Base-by-base conservation (phyloP, 2,113 vertebrate species). In the Pycnonotus jocosus region DNA sequence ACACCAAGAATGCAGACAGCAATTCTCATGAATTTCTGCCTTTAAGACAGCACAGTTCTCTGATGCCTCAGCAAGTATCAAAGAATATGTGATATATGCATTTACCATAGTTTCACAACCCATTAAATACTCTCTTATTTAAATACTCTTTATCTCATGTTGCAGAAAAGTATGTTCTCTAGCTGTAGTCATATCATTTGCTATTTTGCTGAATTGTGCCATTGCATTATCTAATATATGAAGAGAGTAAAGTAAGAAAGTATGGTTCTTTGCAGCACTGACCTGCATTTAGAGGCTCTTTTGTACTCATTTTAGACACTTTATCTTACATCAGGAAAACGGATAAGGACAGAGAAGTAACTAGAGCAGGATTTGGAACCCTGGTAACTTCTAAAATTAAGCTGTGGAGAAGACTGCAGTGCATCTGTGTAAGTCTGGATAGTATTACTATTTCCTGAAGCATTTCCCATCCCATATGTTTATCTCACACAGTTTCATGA, bases 21-120 rank as follows among this genome's bases (percentile, higher is more conserved):
- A 13, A 85, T 86, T 96, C 83, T 64, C 31, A 31, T 78, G 64
- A 82, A 95, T 88, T 96, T 96, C 53, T 94, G 69, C 88, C 88
- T 96, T 82, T 87, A 94, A 94, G 73, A 95, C 16, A 81, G 21
- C 24, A 47, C 15, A 51, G 12, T 33, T 70, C 64, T 78, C 48
- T 86, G 68, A 94, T 54, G 74, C 81, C 82, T 94, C 77, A 95
- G 44, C 61, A 93, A 92, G 42, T 65, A 77, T 47, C 44, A 93
- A 88, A 86, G 45, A 62, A 50, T 58, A 90, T 37, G 11, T 15
- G 88, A 86, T 58, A 73, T 37, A 72, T n/a, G 35, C 12, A 40
- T 81, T 82, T 94, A 72, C 62, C 45, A 76, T 42, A 85, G 53
- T 62, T 60, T 82, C 62, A 86, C 48, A 90, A 38, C 15, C 38